These are phyloP conservation scores for Ctenoplectra terminalis DNA, from an alignment of 1,140 invertebrate genomes.

Conservation along the genomic window DNA sequence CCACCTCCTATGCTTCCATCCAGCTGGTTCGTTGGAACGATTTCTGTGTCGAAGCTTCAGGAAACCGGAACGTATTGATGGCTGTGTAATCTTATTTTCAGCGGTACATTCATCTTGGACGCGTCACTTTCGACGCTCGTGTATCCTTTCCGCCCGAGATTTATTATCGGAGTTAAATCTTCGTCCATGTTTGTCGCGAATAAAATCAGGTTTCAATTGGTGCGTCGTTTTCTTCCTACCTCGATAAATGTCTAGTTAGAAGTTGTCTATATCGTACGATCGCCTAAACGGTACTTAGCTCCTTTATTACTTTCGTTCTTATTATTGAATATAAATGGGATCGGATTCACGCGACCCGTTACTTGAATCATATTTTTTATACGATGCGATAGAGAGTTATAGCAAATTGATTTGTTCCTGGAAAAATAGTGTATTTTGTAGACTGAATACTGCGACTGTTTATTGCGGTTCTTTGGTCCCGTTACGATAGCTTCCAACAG, in stretches of 20 bases:
- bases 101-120: conserved; percentile 46
- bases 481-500: no score
- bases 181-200: not conserved
- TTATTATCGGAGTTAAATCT: conserved; percentile 47
- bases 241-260: no score
- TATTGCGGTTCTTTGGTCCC: not conserved
- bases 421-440: no score
- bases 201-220: not conserved
- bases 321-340: no score
- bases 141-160: conserved; percentile 13
- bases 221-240: not conserved
- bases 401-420: no score
- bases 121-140: conserved; percentile 21
- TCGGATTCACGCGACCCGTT: no score
- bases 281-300: no score
- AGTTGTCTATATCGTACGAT: no score
- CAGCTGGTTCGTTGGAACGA: conserved; percentile 2
- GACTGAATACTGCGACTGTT: no score
- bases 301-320: no score
- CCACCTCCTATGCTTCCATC: not conserved
- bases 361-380: no score
- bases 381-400: no score
- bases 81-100: conserved; percentile 52
- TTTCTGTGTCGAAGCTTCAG: not conserved
- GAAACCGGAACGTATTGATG: conserved; percentile 32